These are phyloP conservation scores for Sphaeridia pumilis DNA, from an alignment of 2,888 invertebrate genomes.

Conservation along the genomic window DNA sequence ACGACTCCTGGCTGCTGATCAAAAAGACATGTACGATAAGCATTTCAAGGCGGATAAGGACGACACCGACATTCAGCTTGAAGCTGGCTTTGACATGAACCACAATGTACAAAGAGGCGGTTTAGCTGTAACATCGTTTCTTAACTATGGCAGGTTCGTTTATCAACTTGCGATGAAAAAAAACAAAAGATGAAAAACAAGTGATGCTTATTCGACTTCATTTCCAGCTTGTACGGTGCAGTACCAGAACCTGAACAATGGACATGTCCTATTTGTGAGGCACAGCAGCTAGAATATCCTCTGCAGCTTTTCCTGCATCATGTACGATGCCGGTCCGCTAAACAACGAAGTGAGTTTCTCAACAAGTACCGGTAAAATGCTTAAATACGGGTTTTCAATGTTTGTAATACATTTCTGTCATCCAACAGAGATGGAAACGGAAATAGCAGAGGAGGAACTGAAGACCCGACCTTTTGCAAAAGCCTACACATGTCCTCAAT, in stretches of 20 bases:
- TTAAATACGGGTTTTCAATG: neutral
- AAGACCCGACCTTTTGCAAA: slow-evolving; percentile 46
- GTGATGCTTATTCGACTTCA: too few species aligned
- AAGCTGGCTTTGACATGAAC: slow-evolving; percentile 47
- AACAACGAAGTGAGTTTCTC: too few species aligned
- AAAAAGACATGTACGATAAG: slow-evolving; percentile 59
- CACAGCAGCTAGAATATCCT: slow-evolving; percentile 51
- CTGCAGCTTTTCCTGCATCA: slow-evolving; percentile 65
- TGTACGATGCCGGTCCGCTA: slow-evolving; percentile 42
- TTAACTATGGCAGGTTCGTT: slow-evolving; percentile 63
- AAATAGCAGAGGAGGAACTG: slow-evolving; percentile 38
- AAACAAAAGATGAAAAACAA: too few species aligned
- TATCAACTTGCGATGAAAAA: too few species aligned
- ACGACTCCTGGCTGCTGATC: slow-evolving; percentile 70
- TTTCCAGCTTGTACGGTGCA: slow-evolving; percentile 39
- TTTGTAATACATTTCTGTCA: too few species aligned
- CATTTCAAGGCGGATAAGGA: slow-evolving; percentile 29
- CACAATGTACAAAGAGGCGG: slow-evolving; percentile 68
- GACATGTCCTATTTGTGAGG: slow-evolving; percentile 59
- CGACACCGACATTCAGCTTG: slow-evolving; percentile 11
- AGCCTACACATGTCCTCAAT: slow-evolving; percentile 59
- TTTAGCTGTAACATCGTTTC: slow-evolving; percentile 62
- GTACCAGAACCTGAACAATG: slow-evolving; percentile 53
- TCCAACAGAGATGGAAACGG: slow-evolving; percentile 9
- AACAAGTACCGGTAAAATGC: neutral